phyloP scores from a whole-genome alignment of 2,797 vertebrate species.

The Rhinatrema bivittatum region DNA sequence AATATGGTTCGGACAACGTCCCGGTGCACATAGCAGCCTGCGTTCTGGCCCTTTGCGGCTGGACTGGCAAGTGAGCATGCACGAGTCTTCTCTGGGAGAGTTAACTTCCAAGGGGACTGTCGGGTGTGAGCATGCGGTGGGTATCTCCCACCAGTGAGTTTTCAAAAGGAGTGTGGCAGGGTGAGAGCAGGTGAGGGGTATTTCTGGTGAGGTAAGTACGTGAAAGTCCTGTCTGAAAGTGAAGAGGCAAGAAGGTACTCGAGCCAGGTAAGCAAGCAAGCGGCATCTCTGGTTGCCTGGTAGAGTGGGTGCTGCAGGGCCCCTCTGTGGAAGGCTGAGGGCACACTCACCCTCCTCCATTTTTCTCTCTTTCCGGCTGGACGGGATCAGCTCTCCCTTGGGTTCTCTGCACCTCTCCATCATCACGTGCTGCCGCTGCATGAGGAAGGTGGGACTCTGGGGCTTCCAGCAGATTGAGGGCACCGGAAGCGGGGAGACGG shows the following conservation, averaged over 20 bases:
- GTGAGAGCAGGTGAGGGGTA: too few species aligned
- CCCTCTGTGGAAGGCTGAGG: too few species aligned
- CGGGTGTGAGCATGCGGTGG: too few species aligned
- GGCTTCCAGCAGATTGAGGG: constrained; percentile 84
- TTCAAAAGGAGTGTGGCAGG: background rate
- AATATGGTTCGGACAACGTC: constrained; percentile 52
- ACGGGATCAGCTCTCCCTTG: constrained; percentile 46
- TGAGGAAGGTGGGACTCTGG: constrained; percentile 88
- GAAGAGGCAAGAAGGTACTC: too few species aligned
- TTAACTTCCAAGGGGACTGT: too few species aligned
- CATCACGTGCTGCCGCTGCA: constrained; percentile 80
- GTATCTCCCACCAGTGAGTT: too few species aligned
- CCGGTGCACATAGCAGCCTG: constrained; percentile 81
- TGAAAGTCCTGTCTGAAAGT: too few species aligned
- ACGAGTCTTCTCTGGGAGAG: too few species aligned
- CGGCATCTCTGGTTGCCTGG: too few species aligned
- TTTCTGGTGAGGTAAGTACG: too few species aligned
- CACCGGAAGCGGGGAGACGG: constrained; percentile 37
- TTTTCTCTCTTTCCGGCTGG: background rate
- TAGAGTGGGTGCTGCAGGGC: too few species aligned
- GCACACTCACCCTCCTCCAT: background rate
- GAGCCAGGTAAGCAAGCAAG: too few species aligned
- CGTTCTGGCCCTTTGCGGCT: constrained; percentile 81
- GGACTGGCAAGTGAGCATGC: constrained; percentile 71
- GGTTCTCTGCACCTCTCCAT: constrained; percentile 65